Conservation (phyloP, 1,140 invertebrate genomes). For the Pseudomyrmex concolor region DNA sequence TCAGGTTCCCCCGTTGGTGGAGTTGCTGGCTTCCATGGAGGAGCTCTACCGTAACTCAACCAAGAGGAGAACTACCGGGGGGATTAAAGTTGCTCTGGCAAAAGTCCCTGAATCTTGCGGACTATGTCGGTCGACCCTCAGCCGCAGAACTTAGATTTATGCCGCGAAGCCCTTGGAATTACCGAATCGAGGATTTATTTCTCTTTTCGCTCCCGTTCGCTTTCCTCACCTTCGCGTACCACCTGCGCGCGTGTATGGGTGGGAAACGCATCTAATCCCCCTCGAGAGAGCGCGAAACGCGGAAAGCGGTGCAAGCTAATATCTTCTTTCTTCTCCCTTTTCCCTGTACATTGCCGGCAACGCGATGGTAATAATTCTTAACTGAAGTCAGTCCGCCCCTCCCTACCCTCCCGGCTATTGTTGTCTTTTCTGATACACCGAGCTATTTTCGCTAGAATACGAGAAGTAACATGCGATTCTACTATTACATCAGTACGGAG, state of each 20-base stretch:
- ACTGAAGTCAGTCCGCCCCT: constrained; percentile 5
- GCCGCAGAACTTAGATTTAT: constrained; percentile 84
- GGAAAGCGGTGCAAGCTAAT: constrained; percentile 9
- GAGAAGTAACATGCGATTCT: constrained; percentile 49
- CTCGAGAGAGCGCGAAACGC: not conserved
- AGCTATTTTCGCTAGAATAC: constrained; percentile 46
- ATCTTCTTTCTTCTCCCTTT: not conserved
- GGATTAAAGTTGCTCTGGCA: constrained; percentile 83
- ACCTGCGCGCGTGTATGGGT: not conserved
- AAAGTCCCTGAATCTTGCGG: constrained; percentile 83
- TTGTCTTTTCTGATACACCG: constrained; percentile 40
- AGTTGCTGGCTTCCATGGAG: constrained; percentile 67
- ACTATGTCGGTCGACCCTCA: constrained; percentile 77
- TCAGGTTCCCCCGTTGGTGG: constrained; percentile 65
- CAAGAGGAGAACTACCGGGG: constrained; percentile 76
- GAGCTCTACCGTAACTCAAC: constrained; percentile 77
- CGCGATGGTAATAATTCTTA: constrained; percentile 44
- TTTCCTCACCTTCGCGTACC: constrained; percentile 35
- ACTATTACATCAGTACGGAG: constrained; percentile 53
- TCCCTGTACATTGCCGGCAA: constrained; percentile 15
- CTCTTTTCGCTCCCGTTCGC: constrained; percentile 63
- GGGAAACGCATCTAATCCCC: constrained; percentile 47
- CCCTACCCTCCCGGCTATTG: constrained; percentile 2
- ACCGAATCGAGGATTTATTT: constrained; percentile 83
- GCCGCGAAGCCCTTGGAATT: constrained; percentile 81